A percentile compares a stretch with the other conserved stretches of the same genome.
Evolutionary conservation across 2,797 vertebrate species (phyloP).

Genomic region (Avahi laniger): DNA sequence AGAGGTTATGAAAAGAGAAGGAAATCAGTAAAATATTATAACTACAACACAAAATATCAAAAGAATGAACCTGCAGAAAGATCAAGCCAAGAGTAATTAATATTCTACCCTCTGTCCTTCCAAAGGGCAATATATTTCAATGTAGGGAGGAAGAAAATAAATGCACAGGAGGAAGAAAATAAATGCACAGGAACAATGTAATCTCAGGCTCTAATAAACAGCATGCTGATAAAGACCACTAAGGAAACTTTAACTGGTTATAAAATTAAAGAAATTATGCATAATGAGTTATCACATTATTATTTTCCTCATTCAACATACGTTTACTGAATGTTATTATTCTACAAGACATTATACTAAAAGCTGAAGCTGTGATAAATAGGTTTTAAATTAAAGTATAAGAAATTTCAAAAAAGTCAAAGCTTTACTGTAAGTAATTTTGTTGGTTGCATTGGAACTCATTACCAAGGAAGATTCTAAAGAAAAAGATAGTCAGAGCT

Average conservation of each 20-base stretch:
- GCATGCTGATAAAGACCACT: neutral
- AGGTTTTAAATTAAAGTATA: slow-evolving; percentile 6
- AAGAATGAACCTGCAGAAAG: neutral
- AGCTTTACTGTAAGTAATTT: neutral
- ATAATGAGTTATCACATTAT: neutral
- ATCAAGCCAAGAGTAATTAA: neutral
- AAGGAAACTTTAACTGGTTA: neutral
- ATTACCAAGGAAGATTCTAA: neutral
- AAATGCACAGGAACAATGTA: neutral
- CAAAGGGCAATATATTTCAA: neutral
- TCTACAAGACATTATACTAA: neutral
- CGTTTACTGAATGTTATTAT: neutral
- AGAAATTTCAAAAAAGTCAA: slow-evolving; percentile 24
- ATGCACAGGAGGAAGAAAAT: neutral
- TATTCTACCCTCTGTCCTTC: neutral
- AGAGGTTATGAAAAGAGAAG: neutral
- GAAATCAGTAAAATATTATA: slow-evolving; percentile 2
- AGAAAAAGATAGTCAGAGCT: neutral
- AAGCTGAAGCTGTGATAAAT: neutral
- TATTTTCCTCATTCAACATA: neutral
- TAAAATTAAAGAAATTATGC: neutral
- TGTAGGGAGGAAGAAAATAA: neutral
- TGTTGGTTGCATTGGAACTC: neutral
- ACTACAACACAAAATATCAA: neutral
- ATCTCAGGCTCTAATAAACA: neutral